Conservation (phyloP, 1,140 invertebrate species). For the Heterodera schachtii region DNA sequence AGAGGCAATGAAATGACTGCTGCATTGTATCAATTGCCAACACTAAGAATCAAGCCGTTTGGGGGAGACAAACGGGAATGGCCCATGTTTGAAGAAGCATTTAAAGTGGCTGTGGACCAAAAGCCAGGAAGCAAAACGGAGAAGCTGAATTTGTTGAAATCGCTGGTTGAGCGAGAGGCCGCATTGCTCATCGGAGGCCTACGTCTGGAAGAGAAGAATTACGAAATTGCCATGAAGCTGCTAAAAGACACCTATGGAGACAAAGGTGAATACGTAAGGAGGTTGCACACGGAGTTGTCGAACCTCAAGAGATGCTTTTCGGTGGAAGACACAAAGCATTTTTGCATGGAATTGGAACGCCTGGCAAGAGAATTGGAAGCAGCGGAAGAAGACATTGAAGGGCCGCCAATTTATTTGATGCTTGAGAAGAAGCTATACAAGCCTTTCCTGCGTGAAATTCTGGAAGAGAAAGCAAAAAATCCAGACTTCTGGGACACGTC, state of each 20-base stretch:
- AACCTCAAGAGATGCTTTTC: too few species aligned
- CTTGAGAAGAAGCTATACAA: background rate
- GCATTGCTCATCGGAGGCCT: background rate
- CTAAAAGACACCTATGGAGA: background rate
- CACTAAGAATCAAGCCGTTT: too few species aligned
- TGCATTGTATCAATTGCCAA: too few species aligned
- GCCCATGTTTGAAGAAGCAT: too few species aligned
- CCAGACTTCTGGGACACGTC: background rate
- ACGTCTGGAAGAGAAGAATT: conserved; percentile 1
- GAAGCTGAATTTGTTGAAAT: background rate
- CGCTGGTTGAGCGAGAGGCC: background rate
- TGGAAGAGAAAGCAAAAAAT: background rate
- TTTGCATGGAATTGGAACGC: too few species aligned
- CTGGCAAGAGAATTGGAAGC: too few species aligned
- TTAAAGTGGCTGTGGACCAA: too few species aligned
- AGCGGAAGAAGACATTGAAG: too few species aligned
- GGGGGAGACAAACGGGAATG: too few species aligned
- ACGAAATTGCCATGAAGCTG: background rate
- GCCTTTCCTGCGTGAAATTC: background rate
- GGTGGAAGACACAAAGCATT: too few species aligned
- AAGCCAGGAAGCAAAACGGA: background rate
- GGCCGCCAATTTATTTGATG: conserved; percentile 6
- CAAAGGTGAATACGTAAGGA: background rate
- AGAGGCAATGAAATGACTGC: too few species aligned
- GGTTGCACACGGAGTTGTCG: too few species aligned